These are phyloP conservation scores for Herpailurus yagouaroundi DNA, from an alignment of 2,113 vertebrate genomes.

Conservation along the genomic window DNA sequence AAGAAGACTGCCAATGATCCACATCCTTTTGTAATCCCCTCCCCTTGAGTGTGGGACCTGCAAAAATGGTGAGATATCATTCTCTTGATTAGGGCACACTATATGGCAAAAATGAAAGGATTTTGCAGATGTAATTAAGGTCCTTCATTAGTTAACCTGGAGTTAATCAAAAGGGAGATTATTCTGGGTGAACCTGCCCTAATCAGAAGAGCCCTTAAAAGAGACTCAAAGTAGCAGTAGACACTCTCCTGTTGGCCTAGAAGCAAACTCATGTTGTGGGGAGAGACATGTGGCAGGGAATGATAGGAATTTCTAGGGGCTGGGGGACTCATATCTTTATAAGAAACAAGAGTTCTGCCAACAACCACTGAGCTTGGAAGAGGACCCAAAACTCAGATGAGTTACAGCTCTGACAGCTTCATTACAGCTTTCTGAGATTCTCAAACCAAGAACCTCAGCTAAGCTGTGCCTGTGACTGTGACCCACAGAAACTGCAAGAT, in stretches of 20 bases:
- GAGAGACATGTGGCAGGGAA: neutral
- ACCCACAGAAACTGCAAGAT: neutral
- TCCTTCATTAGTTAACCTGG: neutral
- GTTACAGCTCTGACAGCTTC: neutral
- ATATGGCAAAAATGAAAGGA: neutral
- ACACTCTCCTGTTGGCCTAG: neutral
- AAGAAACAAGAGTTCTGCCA: neutral
- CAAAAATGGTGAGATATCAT: neutral
- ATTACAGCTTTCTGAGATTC: neutral
- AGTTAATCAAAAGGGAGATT: neutral
- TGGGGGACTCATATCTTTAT: neutral
- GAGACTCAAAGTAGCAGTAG: neutral
- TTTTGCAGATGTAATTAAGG: neutral
- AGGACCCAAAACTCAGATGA: neutral
- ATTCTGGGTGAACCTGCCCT: neutral
- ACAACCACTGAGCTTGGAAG: neutral
- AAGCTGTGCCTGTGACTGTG: neutral
- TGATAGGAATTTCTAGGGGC: neutral
- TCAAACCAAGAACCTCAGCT: neutral
- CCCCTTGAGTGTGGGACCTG: neutral
- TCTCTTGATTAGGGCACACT: neutral
- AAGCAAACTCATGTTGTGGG: neutral
- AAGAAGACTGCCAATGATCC: neutral
- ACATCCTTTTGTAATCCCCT: neutral
- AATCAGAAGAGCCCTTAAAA: constrained; percentile 10